phyloP scores from a whole-genome alignment of 2,888 invertebrate species.

The Cryptophagus acutangulus region DNA sequence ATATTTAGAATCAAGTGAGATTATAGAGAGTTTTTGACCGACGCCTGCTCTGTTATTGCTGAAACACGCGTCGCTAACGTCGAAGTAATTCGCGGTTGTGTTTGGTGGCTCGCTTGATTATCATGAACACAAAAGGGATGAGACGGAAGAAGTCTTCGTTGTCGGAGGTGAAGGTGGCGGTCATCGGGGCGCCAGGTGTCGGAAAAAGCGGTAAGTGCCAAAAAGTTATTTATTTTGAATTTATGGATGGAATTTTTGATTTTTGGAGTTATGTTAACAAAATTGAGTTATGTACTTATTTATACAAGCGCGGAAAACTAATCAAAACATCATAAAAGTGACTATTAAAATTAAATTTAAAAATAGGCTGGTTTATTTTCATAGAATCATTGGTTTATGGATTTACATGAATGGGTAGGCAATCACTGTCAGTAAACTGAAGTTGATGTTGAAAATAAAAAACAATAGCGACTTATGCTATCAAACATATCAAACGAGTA shows the following conservation, averaged over 20 bases:
- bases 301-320: no score
- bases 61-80: slow-evolving; percentile 9
- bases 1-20: slow-evolving; percentile 23
- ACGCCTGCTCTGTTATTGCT: slow-evolving; percentile 9
- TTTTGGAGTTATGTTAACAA: no score
- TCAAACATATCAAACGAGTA: no score
- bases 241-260: slow-evolving; percentile 1
- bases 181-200: slow-evolving; percentile 83
- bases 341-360: no score
- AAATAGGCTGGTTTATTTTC: no score
- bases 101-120: slow-evolving; percentile 2
- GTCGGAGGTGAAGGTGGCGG: slow-evolving; percentile 85
- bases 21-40: slow-evolving; percentile 21
- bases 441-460: no score
- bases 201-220: slow-evolving; percentile 84
- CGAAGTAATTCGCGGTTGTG: slow-evolving; percentile 1
- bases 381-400: no score
- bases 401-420: no score
- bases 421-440: no score
- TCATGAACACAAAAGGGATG: slow-evolving; percentile 74
- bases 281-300: no score
- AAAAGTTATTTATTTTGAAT: background rate
- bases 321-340: no score
- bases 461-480: no score
- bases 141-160: slow-evolving; percentile 85